Percentiles rank a stretch among this genome's conserved stretches.
phyloP scores from a whole-genome alignment of 2,888 invertebrate genomes.

The Aporophyla nigra region DNA sequence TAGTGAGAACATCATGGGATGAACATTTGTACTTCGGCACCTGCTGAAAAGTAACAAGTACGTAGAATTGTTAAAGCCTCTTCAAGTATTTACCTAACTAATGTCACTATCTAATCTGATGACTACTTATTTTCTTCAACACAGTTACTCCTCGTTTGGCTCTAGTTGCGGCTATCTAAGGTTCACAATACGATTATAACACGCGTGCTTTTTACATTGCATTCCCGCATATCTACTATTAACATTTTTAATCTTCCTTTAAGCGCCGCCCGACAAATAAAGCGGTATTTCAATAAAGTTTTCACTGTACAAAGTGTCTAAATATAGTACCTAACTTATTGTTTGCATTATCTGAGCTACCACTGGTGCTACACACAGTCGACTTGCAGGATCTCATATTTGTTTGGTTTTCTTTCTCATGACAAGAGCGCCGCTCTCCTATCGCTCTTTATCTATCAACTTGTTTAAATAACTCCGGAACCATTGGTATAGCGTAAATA shows the following conservation, averaged over 20 bases:
- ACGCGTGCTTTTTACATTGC: background rate
- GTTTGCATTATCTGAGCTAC: conserved; percentile 79
- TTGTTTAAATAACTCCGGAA: conserved; percentile 84
- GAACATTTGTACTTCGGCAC: background rate
- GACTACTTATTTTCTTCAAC: background rate
- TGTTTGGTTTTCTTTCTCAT: conserved; percentile 84
- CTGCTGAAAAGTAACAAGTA: background rate
- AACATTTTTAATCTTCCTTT: background rate
- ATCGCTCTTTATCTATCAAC: conserved; percentile 88
- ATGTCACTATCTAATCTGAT: background rate
- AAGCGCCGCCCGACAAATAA: background rate
- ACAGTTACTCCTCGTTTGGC: background rate
- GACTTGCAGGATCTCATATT: conserved; percentile 80
- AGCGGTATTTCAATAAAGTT: conserved; percentile 24
- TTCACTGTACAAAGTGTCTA: conserved; percentile 59
- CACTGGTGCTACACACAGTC: conserved; percentile 85
- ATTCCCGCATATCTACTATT: background rate
- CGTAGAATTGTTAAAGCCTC: background rate
- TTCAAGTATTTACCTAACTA: background rate
- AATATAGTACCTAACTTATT: conserved; percentile 71
- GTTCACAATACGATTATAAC: background rate
- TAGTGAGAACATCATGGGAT: no score
- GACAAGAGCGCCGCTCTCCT: conserved; percentile 85
- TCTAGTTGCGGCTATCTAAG: background rate
- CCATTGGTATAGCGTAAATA: conserved; percentile 86